Evolutionary conservation across 2,888 invertebrate genomes (phyloP), one percentile per base, ranked within the genome.

Genomic region (Hirtodrosophila cameraria): DNA sequence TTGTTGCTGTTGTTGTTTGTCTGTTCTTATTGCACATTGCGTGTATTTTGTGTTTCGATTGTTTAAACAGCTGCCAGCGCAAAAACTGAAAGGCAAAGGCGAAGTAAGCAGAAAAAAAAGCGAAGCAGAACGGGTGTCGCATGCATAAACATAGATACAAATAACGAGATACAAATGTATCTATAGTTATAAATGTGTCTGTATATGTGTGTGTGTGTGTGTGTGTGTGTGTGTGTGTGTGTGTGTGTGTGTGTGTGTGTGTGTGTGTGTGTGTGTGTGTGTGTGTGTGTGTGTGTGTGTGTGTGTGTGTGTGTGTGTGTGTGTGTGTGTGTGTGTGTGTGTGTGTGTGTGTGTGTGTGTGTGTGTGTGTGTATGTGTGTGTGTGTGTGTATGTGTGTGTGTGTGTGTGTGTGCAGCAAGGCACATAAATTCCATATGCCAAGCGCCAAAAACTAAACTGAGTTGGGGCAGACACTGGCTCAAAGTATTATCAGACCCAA

Each of bases 21-120:
- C 20, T 25, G 28, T 55, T 60, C 36, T 38, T 48, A 33, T 36
- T 62, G 49, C 53, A 66, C 49, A 39, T 49, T 42, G 38, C 5
- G 43, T 28, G 30, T 12, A 33, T 23, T 33, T 18, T 15, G 18
- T 48, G 28, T 28, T 12, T 48, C 58, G 64, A 57, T 76, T 80
- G 75, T 80, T 80, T 86, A 80, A 80, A 86, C 80, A 80, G 80
- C 80, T 80, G 80, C 72, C 69, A 74, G 39, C 39, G 48, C 18
- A 3, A 20, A 2, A 57, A 54, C 49, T 79, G 57, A 57, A 74
- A 61, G 50, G 50, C 57, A 53, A 35, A 54, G 27, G 16, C n/a
- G n/a, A n/a, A n/a, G n/a, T n/a, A n/a, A n/a, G n/a, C n/a, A n/a
- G n/a, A n/a, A n/a, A 13, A 42, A 7, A 18, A 9, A 5, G 12